phyloP scores from a whole-genome alignment of 1,140 invertebrate species.

The Orussus abietinus region DNA sequence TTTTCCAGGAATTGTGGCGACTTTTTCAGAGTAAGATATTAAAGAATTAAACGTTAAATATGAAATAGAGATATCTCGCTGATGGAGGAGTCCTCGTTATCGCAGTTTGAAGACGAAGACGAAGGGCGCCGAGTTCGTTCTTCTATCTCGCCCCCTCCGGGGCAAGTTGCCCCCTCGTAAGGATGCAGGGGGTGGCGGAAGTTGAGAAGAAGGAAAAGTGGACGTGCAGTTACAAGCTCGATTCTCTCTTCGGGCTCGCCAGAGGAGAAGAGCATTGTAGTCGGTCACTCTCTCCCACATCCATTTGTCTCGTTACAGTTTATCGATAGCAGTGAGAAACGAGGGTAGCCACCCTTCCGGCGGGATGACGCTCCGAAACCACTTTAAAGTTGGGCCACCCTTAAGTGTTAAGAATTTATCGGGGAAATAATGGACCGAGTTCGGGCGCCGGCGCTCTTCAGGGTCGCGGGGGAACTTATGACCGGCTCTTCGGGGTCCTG shows the following conservation, averaged over 20 bases:
- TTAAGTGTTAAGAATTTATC: conserved; percentile 30
- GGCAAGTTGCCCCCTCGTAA: conserved; percentile 7
- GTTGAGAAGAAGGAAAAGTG: conserved; percentile 15
- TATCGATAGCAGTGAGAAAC: conserved; percentile 34
- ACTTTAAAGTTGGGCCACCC: conserved; percentile 33
- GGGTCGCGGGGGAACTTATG: too few relatives aligned
- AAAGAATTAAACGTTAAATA: too few relatives aligned
- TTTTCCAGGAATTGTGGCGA: too few relatives aligned
- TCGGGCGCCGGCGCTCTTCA: conserved; percentile 17
- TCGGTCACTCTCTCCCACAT: conserved; percentile 29
- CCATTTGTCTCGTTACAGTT: conserved; percentile 45
- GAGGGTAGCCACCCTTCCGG: conserved; percentile 13
- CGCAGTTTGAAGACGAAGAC: too few relatives aligned
- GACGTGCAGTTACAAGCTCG: conserved; percentile 32
- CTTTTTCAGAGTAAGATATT: too few relatives aligned
- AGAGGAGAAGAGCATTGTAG: conserved; percentile 3
- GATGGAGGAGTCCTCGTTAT: too few relatives aligned
- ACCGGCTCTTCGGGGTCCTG: too few relatives aligned
- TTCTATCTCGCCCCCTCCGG: conserved; percentile 23
- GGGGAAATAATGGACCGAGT: conserved; percentile 34
- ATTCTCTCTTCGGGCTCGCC: conserved; percentile 19
- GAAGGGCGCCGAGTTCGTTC: conserved; percentile 28
- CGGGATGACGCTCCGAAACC: conserved; percentile 40
- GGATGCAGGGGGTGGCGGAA: neutral
- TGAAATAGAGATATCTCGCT: too few relatives aligned